Percentiles rank a stretch among this genome's conserved stretches.
Conservation (phyloP, 2,888 invertebrate species). For the Apotomis betuletana region DNA sequence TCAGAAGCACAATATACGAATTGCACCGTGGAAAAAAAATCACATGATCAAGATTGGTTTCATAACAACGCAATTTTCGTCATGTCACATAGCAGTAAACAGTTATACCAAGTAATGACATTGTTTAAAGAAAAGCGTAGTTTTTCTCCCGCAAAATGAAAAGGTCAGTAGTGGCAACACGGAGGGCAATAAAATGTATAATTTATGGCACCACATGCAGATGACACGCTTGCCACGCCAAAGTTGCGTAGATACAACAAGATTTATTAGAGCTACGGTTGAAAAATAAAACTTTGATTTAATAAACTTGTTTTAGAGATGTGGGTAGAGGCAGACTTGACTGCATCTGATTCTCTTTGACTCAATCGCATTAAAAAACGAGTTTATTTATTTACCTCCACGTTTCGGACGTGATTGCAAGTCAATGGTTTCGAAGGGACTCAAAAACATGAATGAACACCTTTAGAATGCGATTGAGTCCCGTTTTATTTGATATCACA, state of each 20-base stretch:
- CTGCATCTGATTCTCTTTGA: too few relatives aligned
- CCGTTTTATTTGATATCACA: too few relatives aligned
- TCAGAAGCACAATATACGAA: background rate
- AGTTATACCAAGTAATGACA: background rate
- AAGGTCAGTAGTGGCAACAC: constrained; percentile 6
- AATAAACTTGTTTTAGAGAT: constrained; percentile 1
- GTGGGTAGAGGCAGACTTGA: too few relatives aligned
- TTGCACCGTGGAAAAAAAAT: background rate
- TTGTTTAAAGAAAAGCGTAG: background rate
- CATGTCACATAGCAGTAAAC: background rate
- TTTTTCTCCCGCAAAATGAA: background rate
- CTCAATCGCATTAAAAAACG: too few relatives aligned
- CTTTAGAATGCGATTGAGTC: too few relatives aligned
- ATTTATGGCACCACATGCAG: constrained; percentile 29
- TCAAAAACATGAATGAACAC: too few relatives aligned
- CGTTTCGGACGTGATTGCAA: too few relatives aligned
- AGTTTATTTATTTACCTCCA: too few relatives aligned
- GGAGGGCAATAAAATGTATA: constrained; percentile 11
- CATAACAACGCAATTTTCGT: background rate
- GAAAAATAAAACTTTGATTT: constrained; percentile 22
- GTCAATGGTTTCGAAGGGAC: too few relatives aligned
- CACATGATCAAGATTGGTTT: background rate
- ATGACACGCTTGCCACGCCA: constrained; percentile 10
- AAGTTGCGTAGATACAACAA: constrained; percentile 11
- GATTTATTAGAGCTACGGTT: constrained; percentile 22